Conservation (phyloP, 64 coral and sea anemone genomes). For the Actinia equina region DNA sequence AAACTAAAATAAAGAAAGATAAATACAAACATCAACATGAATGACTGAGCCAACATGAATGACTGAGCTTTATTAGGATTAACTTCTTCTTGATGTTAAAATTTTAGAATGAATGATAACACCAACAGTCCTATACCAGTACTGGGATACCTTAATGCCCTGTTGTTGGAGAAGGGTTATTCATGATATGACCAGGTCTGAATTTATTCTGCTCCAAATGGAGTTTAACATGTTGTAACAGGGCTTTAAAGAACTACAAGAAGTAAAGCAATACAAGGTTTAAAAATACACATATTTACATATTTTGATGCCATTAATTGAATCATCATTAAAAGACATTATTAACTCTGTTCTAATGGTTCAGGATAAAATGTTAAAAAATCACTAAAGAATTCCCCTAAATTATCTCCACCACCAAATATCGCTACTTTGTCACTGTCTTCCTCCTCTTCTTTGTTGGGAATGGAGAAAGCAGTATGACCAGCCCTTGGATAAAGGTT, state of each 20-base stretch:
- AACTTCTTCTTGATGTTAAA: too few species aligned
- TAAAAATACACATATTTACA: too few species aligned
- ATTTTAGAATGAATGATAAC: too few species aligned
- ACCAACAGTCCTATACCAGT: too few species aligned
- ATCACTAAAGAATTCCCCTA: constrained; percentile 65
- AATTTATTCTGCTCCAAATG: too few species aligned
- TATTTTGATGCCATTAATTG: too few species aligned
- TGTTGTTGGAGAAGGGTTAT: too few species aligned
- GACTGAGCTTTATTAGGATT: not conserved
- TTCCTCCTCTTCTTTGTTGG: not conserved
- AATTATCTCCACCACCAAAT: constrained; percentile 81
- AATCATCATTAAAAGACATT: not conserved
- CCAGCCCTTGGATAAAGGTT: constrained; percentile 40
- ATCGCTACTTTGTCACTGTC: constrained; percentile 41
- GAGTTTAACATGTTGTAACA: too few species aligned
- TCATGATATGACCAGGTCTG: too few species aligned
- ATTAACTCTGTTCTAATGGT: not conserved
- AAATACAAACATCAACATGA: not conserved
- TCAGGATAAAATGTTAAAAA: constrained; percentile 35
- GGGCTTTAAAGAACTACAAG: too few species aligned
- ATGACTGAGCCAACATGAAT: not conserved
- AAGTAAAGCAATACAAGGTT: too few species aligned
- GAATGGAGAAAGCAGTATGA: constrained; percentile 40
- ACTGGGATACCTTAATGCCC: too few species aligned
- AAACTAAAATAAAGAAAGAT: not conserved